A percentile compares a stretch with the other conserved stretches of the same genome.
phyloP scores from a whole-genome alignment of 35 echinoderm and acorn worm species.

The Eucidaris tribuloides region DNA sequence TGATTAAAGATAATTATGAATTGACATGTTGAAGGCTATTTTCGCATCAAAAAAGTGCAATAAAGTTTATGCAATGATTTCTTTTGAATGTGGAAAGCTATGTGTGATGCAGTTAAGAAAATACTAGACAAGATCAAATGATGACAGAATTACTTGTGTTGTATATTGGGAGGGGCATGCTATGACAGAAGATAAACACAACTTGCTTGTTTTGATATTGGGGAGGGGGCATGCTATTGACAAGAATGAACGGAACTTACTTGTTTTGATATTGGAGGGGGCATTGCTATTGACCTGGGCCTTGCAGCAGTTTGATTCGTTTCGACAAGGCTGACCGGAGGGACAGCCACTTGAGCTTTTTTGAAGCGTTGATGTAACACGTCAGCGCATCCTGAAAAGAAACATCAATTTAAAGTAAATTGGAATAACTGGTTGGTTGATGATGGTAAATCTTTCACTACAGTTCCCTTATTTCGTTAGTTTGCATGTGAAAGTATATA shows the following conservation, averaged over 20 bases:
- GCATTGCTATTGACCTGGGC: constrained; percentile 82
- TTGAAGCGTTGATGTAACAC: constrained; percentile 97
- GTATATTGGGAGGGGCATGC: constrained; percentile 59
- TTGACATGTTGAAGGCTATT: no score
- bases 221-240: constrained; percentile 66
- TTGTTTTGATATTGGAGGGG: constrained; percentile 89
- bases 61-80: no score
- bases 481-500: no score
- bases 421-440: no score
- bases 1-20: no score
- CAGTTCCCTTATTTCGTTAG: no score
- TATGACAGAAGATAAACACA: constrained; percentile 53
- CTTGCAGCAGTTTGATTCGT: constrained; percentile 91
- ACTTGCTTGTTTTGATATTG: constrained; percentile 98
- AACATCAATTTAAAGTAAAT: constrained; percentile 5
- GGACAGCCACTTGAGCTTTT: constrained; percentile 75
- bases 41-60: no score
- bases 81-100: no score
- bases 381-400: constrained; percentile 89
- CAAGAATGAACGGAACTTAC: constrained; percentile 71
- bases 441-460: no score
- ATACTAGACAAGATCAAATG: no score
- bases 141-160: constrained; percentile 96
- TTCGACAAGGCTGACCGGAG: constrained; percentile 72
- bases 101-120: no score